Base-by-base conservation (phyloP, 2,113 vertebrate species). In the Trichomycterus rosablanca region DNA sequence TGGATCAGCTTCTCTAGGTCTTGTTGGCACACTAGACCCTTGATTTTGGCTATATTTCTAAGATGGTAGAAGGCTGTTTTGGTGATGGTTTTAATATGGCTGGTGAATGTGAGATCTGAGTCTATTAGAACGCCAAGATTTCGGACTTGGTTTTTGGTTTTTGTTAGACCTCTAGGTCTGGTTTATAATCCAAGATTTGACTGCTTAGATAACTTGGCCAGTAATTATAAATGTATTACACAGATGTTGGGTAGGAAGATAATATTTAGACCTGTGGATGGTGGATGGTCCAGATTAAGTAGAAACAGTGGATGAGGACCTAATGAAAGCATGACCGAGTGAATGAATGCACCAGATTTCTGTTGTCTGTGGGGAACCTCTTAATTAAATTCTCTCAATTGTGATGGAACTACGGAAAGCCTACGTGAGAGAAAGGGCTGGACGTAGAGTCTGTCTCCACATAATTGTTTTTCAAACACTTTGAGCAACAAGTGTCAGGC, bases 401-500 rank as follows among this genome's bases (percentile, higher is more conserved):
- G 59, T 62, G 39, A 26, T 50, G 18, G 44, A 26, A 39, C 23
- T 24, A 26, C 6, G 8, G 42, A 56, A 16, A 51, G 45, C 49
- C 40, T 63, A 39, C 42, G 18, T 43, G 45, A 59, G 15, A 52
- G 35, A 49, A 66, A 53, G 34, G 49, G 39, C 65, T 64, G 35
- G 59, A 68, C 24, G 64, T 37, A 34, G 43, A 72, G 67, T 68
- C 61, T 64, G 64, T 63, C 70, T 68, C 54, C 49, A 46, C 49
- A 67, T 68, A 59, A 67, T 68, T 72, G 70, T 68, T 67, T 66
- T 66, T 50, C 51, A 50, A 71, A 57, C 68, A 72, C 59, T 67
- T 67, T 64, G 46, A 52, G 49, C 53, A 51, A 67, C 53, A 63
- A 63, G 70, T 72, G 63, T 72, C 63, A 72, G 63, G 63, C 54